Evolutionary conservation across 2,113 vertebrate genomes (phyloP).

Genomic region (Ceuthmochares aereus): DNA sequence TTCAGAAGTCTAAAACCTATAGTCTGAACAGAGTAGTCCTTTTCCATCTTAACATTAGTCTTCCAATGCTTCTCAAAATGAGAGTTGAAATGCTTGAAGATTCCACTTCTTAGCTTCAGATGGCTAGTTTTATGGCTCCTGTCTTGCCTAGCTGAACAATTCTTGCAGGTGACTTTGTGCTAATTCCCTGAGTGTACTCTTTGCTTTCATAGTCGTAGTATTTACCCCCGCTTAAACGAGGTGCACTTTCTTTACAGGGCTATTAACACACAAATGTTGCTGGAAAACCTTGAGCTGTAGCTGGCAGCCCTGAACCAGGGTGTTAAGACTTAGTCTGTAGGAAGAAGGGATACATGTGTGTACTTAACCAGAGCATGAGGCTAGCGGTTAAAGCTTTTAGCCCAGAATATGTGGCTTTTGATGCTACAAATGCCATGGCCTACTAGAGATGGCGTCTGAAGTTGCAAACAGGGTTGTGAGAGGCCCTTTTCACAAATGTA

Average conservation of each 20-base stretch:
- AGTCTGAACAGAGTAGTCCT: background rate
- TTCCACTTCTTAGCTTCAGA: background rate
- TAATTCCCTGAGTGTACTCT: background rate
- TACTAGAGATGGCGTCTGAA: background rate
- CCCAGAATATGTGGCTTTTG: background rate
- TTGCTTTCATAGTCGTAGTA: background rate
- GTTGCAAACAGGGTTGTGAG: background rate
- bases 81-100: background rate
- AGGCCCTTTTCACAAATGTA: background rate
- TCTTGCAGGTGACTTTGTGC: background rate
- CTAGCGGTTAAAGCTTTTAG: background rate
- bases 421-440: background rate
- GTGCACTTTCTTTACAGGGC: background rate
- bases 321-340: background rate
- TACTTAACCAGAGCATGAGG: background rate
- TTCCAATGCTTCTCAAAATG: background rate
- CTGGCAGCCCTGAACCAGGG: background rate
- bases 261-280: background rate
- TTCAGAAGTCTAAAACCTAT: background rate
- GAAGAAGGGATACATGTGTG: background rate
- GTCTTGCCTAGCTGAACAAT: background rate
- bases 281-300: background rate
- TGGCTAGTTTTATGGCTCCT: background rate
- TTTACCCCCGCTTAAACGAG: background rate
- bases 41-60: background rate